phyloP scores from a whole-genome alignment of 2,797 vertebrate genomes.

The Spondyliosoma cantharus region DNA sequence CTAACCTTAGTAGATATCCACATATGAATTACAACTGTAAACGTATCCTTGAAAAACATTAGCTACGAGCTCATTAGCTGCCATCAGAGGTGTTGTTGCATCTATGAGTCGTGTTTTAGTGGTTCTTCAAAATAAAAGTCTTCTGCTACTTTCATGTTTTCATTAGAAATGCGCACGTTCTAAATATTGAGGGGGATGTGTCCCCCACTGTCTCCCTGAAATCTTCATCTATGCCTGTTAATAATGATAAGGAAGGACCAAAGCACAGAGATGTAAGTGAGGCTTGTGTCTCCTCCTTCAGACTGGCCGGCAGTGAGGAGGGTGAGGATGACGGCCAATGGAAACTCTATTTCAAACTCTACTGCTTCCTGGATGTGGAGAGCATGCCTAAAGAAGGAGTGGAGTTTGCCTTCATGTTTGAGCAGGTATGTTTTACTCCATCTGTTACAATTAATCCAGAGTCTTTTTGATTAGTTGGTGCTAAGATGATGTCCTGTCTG shows the following conservation, averaged over 20 bases:
- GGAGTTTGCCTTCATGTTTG: constrained; percentile 97
- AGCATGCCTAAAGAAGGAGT: constrained; percentile 93
- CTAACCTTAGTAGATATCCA: too few species aligned
- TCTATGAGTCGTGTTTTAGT: too few species aligned
- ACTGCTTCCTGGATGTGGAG: constrained; percentile 95
- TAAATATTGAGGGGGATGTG: too few species aligned
- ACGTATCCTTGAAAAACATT: too few species aligned
- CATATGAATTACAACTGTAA: too few species aligned
- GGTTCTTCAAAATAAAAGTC: too few species aligned
- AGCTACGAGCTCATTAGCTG: too few species aligned
- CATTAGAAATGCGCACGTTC: too few species aligned
- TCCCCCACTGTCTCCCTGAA: too few species aligned
- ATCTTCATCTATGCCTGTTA: neutral
- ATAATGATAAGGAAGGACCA: neutral
- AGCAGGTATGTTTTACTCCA: constrained; percentile 85
- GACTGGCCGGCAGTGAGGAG: constrained; percentile 87
- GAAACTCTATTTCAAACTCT: constrained; percentile 96
- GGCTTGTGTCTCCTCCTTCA: constrained; percentile 61
- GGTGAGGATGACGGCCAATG: constrained; percentile 87
- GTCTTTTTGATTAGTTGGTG: neutral
- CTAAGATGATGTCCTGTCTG: neutral
- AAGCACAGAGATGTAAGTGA: constrained; percentile 32
- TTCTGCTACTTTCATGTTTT: too few species aligned
- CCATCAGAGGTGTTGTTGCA: too few species aligned
- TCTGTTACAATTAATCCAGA: neutral